Conservation (phyloP, 2,888 invertebrate genomes). For the Drosophila pseudotakahashii region DNA sequence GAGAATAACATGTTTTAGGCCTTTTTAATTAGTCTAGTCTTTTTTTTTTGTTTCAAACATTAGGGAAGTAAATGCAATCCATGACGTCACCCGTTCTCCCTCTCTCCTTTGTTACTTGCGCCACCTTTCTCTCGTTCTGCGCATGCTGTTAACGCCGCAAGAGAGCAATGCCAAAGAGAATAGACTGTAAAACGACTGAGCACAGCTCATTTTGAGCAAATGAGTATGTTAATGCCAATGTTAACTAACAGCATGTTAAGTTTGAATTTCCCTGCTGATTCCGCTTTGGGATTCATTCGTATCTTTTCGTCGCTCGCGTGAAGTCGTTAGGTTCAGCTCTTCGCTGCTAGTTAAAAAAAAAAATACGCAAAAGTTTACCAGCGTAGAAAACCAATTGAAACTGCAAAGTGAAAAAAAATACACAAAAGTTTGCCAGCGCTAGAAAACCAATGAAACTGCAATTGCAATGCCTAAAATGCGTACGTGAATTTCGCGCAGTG, state of each 20-base stretch:
- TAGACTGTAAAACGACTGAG: background rate
- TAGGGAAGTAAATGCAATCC: conserved; percentile 1
- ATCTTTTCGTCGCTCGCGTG: background rate
- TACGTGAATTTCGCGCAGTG: conserved; percentile 50
- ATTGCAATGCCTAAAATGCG: conserved; percentile 55
- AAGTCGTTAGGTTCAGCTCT: conserved; percentile 12
- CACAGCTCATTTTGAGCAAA: background rate
- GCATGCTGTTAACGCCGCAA: background rate
- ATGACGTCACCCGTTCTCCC: background rate
- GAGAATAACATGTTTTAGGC: background rate
- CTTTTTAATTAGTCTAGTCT: background rate
- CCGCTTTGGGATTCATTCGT: background rate
- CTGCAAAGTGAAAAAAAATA: conserved; percentile 21
- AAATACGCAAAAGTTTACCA: conserved; percentile 18
- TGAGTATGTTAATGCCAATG: background rate
- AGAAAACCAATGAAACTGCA: conserved; percentile 32
- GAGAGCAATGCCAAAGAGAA: background rate
- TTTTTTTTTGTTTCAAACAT: background rate
- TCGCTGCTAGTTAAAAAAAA: background rate
- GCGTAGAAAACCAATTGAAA: conserved; percentile 24
- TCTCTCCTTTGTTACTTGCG: background rate
- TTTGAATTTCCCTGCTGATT: background rate
- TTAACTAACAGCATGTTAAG: background rate
- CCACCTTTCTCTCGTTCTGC: background rate
- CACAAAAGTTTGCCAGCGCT: conserved; percentile 21